These are phyloP conservation scores for Muscicapa striata DNA, from an alignment of 2,797 vertebrate species.

Conservation along the genomic window DNA sequence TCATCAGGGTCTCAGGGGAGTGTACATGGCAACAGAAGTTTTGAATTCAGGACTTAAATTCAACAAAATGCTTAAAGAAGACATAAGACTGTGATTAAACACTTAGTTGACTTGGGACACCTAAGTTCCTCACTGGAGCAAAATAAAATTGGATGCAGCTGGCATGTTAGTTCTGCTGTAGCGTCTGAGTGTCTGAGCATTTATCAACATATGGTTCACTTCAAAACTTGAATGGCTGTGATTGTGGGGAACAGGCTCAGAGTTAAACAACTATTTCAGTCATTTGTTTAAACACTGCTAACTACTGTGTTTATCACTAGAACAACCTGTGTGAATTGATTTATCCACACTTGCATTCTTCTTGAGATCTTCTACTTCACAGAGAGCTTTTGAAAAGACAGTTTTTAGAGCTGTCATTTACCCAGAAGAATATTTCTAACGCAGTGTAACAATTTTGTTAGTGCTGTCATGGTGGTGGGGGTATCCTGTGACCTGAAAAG, in stretches of 20 bases:
- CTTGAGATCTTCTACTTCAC: constrained; percentile 23
- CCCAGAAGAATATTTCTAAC: background rate
- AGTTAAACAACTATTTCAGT: background rate
- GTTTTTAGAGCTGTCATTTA: background rate
- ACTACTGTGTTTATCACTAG: background rate
- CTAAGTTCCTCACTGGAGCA: background rate
- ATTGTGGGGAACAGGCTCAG: background rate
- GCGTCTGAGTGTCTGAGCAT: background rate
- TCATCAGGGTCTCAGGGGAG: background rate
- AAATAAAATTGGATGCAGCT: background rate
- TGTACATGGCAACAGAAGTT: background rate
- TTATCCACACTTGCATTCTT: background rate
- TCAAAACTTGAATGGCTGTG: background rate
- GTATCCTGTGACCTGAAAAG: background rate
- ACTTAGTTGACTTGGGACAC: background rate
- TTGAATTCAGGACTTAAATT: background rate
- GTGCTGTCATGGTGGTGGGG: background rate
- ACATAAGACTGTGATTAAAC: background rate
- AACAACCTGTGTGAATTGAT: background rate
- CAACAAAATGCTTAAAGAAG: background rate
- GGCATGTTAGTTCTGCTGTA: background rate
- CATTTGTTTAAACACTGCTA: background rate
- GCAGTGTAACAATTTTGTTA: background rate
- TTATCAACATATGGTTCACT: constrained; percentile 6
- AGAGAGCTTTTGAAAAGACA: constrained; percentile 36